Percentiles rank a stretch among this genome's conserved stretches.
These are phyloP conservation scores for Hemibagrus wyckioides DNA, from an alignment of 2,113 vertebrate species.

Conservation along the genomic window DNA sequence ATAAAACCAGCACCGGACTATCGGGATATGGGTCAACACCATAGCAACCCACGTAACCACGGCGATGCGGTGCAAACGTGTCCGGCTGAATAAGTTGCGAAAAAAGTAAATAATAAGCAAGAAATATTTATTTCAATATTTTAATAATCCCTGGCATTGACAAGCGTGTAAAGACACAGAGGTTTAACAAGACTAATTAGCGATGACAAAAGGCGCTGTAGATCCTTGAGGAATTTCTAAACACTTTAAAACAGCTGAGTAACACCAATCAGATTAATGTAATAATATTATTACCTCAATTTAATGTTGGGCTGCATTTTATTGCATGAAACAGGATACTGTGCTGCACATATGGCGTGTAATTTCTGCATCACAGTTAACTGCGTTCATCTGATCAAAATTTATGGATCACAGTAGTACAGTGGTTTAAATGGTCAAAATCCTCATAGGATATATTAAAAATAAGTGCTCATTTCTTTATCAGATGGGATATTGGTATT, in stretches of 20 bases:
- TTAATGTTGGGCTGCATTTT: background rate
- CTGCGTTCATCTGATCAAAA: background rate
- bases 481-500: background rate
- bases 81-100: constrained; percentile 28
- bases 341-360: background rate
- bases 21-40: constrained; percentile 55
- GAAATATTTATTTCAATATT: background rate
- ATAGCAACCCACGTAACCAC: constrained; percentile 54
- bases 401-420: background rate
- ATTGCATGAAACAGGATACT: background rate
- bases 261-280: background rate
- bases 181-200: constrained; percentile 4
- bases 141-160: no score
- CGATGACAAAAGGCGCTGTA: background rate
- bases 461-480: background rate
- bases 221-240: background rate
- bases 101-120: background rate
- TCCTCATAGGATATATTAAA: background rate
- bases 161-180: background rate
- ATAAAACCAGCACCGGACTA: constrained; percentile 35
- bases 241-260: background rate
- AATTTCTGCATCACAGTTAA: background rate
- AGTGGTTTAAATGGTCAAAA: background rate
- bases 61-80: constrained; percentile 31
- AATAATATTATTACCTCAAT: background rate